Percentiles rank a stretch among this genome's conserved stretches.
phyloP scores from a whole-genome alignment of 2,113 vertebrate genomes.

The Anoplopoma fimbria region DNA sequence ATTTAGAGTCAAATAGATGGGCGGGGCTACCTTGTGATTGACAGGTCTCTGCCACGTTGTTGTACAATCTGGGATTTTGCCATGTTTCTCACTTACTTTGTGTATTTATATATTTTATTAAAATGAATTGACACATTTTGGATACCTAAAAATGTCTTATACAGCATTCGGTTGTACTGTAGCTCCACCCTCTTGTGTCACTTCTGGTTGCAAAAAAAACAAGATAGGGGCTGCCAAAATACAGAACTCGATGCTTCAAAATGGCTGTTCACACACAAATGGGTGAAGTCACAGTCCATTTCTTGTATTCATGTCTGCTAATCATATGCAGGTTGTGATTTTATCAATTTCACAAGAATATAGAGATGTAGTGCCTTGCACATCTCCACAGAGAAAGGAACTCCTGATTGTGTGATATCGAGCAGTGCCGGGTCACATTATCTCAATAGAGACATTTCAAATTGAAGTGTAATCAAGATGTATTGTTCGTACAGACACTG shows the following conservation, averaged over 20 bases:
- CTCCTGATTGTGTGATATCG: not conserved
- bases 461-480: slow-evolving; percentile 35
- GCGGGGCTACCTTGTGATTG: not conserved
- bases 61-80: not conserved
- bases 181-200: too few species aligned
- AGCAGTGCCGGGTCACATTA: not conserved
- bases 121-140: too few species aligned
- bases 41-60: not conserved
- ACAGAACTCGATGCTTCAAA: too few species aligned
- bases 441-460: slow-evolving; percentile 20
- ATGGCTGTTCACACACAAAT: too few species aligned
- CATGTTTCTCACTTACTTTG: too few species aligned
- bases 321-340: not conserved
- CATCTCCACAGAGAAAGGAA: not conserved
- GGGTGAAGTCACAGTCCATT: too few species aligned
- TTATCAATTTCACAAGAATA: slow-evolving; percentile 5
- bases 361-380: not conserved
- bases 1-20: not conserved
- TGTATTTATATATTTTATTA: too few species aligned
- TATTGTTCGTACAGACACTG: slow-evolving; percentile 27
- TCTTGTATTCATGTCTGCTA: not conserved
- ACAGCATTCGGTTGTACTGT: too few species aligned
- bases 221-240: too few species aligned
- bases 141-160: too few species aligned
- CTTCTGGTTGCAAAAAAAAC: too few species aligned